Conservation (phyloP, 1,140 invertebrate genomes). For the Helicoverpa armigera region DNA sequence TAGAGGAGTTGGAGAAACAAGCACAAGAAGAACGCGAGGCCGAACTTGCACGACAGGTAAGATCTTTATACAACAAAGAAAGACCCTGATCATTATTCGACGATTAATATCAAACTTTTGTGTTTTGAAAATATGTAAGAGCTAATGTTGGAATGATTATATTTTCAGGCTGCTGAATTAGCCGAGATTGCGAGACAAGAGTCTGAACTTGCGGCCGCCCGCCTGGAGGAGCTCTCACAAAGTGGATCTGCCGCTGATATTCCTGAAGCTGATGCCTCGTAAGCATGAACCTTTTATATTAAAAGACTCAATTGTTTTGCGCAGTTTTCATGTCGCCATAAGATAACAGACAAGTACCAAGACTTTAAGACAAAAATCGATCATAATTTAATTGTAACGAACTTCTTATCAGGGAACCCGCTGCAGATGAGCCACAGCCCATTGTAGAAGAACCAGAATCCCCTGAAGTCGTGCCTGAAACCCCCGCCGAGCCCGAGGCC, state of each 20-base stretch:
- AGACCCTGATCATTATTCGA: background rate
- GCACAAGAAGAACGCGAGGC: conserved; percentile 88
- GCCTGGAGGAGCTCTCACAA: conserved; percentile 87
- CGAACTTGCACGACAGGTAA: conserved; percentile 87
- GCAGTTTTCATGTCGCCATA: too few relatives aligned
- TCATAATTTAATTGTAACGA: background rate
- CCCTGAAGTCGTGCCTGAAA: conserved; percentile 65
- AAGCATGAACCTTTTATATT: background rate
- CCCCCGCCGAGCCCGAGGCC: conserved; percentile 60
- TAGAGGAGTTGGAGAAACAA: conserved; percentile 86
- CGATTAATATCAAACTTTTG: background rate
- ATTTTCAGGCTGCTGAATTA: conserved; percentile 87
- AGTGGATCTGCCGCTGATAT: conserved; percentile 87
- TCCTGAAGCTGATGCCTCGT: conserved; percentile 79
- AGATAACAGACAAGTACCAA: background rate
- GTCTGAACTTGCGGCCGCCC: conserved; percentile 87
- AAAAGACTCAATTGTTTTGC: too few relatives aligned
- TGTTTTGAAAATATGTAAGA: background rate
- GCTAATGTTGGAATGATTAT: background rate
- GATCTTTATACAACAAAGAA: background rate
- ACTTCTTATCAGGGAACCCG: conserved; percentile 68
- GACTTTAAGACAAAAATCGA: background rate
- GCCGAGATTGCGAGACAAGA: conserved; percentile 89
- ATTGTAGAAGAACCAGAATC: conserved; percentile 82
- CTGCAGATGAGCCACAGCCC: conserved; percentile 73